These are phyloP conservation scores for Drosophila nr. medialis DNA, from an alignment of 2,888 invertebrate genomes.

Conservation along the genomic window DNA sequence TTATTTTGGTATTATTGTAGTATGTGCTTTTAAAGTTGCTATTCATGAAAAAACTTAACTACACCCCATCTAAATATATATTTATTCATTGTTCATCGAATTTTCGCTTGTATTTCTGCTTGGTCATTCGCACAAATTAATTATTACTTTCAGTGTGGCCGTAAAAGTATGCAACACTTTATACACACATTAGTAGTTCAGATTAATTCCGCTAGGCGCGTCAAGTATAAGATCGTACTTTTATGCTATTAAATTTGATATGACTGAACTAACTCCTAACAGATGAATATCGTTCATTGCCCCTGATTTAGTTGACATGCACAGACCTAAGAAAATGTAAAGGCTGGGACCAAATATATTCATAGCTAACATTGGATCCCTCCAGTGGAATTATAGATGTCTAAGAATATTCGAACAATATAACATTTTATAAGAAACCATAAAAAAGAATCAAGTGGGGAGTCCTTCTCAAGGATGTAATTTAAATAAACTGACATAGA, in stretches of 20 bases:
- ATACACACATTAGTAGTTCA: not conserved
- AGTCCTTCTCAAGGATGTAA: not conserved
- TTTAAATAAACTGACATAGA: not conserved
- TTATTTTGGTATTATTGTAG: not conserved
- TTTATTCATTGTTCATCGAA: not conserved
- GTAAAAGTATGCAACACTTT: not conserved
- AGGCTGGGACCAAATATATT: not conserved
- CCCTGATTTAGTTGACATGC: not conserved
- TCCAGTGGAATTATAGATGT: not conserved
- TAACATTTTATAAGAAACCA: not conserved
- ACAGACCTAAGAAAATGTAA: not conserved
- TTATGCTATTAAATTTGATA: not conserved
- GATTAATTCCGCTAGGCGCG: not conserved
- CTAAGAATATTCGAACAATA: not conserved
- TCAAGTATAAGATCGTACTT: not conserved
- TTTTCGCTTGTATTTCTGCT: not conserved
- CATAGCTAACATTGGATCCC: not conserved
- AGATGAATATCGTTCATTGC: not conserved
- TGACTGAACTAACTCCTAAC: too few relatives aligned
- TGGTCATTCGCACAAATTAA: not conserved
- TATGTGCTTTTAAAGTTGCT: not conserved
- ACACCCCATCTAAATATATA: not conserved
- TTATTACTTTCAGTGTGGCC: not conserved
- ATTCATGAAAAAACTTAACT: not conserved
- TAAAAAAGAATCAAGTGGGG: not conserved